Evolutionary conservation across 2,888 invertebrate genomes (phyloP), one percentile per base, ranked within the genome.

Genomic region (Panzeria rudis): DNA sequence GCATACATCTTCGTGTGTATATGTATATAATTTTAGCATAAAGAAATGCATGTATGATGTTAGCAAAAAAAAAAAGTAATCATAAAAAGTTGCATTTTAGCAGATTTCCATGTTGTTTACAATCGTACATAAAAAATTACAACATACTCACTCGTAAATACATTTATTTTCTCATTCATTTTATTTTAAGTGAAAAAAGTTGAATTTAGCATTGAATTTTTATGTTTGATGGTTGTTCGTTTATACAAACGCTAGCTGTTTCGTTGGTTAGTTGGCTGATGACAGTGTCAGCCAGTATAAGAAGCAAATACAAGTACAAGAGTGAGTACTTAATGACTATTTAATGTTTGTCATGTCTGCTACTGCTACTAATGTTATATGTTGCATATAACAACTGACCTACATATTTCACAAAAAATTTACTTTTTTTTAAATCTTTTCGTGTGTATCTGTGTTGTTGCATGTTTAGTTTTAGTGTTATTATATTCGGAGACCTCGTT

Each of bases 251-350:
- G n/a, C n/a, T n/a, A n/a, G 44, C 8, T 72, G 47, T 25, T 11
- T 77, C 54, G 17, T 23, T 56, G 50, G 11, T 52, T 78, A 32
- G 17, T 23, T 66, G 71, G 61, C 44, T 52, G 73, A 68, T 76
- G 76, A 41, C 61, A 78, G 35, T 52, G 25, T 13, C 47, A 79
- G 62, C 54, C 66, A 47, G 56, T 17, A 5, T 25, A 69, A 69
- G 61, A 78, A 44, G 50, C 52, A 78, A 71, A 15, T 52, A 29
- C 44, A 59, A 69, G 41, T 47, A 56, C 79, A 52, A 54, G 54
- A 84, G 75, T 69, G 56, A 82, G 62, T 69, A 78, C 77, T 82
- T 85, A 85, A 85, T 85, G 85, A 85, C 85, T 85, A 85, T 85
- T 85, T 85, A 85, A 85, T 85, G 85, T 85, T 82, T 85, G 82